Percentiles rank a stretch among this genome's conserved stretches.
Conservation (phyloP, 2,888 invertebrate genomes). For the Brachycybe producta region DNA sequence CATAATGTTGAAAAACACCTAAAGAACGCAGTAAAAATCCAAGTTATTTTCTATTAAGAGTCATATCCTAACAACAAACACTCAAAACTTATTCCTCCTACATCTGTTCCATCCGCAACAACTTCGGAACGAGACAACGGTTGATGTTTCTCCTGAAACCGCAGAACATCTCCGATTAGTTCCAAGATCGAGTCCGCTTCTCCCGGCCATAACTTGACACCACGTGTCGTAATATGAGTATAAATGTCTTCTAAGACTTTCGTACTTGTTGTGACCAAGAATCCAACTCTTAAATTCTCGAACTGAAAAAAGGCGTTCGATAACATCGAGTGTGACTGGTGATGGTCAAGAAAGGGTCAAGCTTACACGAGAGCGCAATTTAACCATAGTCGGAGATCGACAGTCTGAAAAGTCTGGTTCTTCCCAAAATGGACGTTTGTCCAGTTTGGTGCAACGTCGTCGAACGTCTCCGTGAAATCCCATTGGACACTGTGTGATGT, state of each 20-base stretch:
- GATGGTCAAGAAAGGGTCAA: too few species aligned
- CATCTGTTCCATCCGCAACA: not conserved
- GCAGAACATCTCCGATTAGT: constrained; percentile 19
- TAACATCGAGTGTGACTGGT: too few species aligned
- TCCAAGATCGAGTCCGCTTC: constrained; percentile 21
- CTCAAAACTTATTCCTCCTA: not conserved
- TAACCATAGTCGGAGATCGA: constrained; percentile 19
- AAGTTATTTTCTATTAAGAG: not conserved
- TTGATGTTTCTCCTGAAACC: constrained; percentile 15
- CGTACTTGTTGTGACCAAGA: constrained; percentile 19
- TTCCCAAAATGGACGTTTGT: constrained; percentile 21
- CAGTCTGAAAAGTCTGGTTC: constrained; percentile 25
- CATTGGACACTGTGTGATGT: constrained; percentile 22
- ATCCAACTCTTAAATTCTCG: constrained; percentile 21
- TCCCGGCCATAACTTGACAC: constrained; percentile 19
- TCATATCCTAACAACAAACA: not conserved
- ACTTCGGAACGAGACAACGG: too few species aligned
- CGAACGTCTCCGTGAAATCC: constrained; percentile 20
- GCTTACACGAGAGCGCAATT: constrained; percentile 21
- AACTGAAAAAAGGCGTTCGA: constrained; percentile 18
- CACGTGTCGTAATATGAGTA: constrained; percentile 12
- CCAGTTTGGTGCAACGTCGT: constrained; percentile 8
- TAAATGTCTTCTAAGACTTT: constrained; percentile 19
- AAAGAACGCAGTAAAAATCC: not conserved
- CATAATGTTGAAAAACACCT: constrained; percentile 22